Base-by-base conservation (phyloP, 2,888 invertebrate genomes). In the Girardia tigrina region DNA sequence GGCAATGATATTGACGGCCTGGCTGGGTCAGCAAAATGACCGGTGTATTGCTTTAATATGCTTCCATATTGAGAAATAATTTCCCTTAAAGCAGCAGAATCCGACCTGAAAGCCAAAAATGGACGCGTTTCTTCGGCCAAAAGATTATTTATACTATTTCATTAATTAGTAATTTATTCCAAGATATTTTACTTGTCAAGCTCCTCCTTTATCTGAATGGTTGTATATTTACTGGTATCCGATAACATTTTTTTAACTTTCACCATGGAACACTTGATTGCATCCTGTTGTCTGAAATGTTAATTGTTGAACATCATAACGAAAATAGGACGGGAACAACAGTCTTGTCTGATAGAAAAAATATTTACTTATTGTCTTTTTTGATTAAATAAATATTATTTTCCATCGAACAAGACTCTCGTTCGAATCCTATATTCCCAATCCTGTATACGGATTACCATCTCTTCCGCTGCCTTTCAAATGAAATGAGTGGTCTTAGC, bases 11-110 rank as follows among this genome's bases (percentile, higher is more conserved):
- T 42, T 20, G 73, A 73, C 12, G 73, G 73, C 69, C 73, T 42
- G 36, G 73, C 29, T 6, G 73, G 73, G 42, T 73, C 73, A n/a
- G 73, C 73, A 73, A 73, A 73, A 26, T 73, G 73, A 56, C 73
- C 73, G 4, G 20, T 23, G 23, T 73, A 73, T 28, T 29, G 29
- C 16, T 23, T 20, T 16, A 73, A 28, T 23, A 73, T 29, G 42
- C 36, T 20, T 6, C 73, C 73, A 73, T 73, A 73, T 29, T 73
- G 73, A 29, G 29, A 29, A 23, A 73, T 73, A 20, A 73, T 29
- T 42, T 73, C 73, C 8, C 73, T 28, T 70, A 73, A 29, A 26
- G 69, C 29, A 23, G 29, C 73, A n/a, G 73, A 73, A 56, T 73
- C 73, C 20, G 42, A 28, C 20, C 73, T 28, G 42, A 28, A 73